Evolutionary conservation across 2,888 invertebrate genomes (phyloP), one percentile per base, ranked within the genome.

Genomic region (Slavum lentiscoides): DNA sequence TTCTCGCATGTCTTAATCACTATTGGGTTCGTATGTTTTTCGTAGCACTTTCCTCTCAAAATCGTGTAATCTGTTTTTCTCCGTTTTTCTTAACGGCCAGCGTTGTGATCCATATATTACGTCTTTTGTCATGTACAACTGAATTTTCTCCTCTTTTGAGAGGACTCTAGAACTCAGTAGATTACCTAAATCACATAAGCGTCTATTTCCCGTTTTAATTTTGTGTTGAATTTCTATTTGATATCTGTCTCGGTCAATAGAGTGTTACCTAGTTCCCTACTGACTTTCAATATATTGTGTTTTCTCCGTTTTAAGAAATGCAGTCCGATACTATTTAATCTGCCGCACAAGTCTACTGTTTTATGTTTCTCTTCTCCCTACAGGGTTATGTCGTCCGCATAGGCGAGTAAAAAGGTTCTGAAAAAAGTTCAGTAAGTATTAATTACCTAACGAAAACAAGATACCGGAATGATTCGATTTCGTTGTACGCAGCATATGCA

Each of bases 91-190:
- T 23, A 70, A 59, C 53, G 70, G 23, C 70, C 80, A 59, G 13
- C 68, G 49, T 49, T 80, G 70, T 55, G 80, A 69, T 19, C 72
- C 81, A 81, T 62, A 64, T 19, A 66, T 81, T 43, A 73, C 21
- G 64, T 64, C 81, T n/a, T 43, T 67, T 61, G 77, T 80, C 68
- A 21, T n/a, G 15, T 68, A 68, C 6, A 68, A 30, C 53, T 53
- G 68, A 67, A 21, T 43, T 68, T 68, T 68, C 8, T 49, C 13
- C 49, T 68, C 68, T 68, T 68, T 68, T 49, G 13, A 68, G 19
- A 49, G 21, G 68, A 68, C 53, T 68, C 39, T 68, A 37, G 68
- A 68, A 23, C 53, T 68, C 23, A 68, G 68, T 53, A 68, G 68
- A 8, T 68, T 68, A 8, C 68, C 21, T 68, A 68, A 21, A 49